Evolutionary conservation across 1,140 invertebrate genomes (phyloP).

Genomic region (Diabrotica undecimpunctata): DNA sequence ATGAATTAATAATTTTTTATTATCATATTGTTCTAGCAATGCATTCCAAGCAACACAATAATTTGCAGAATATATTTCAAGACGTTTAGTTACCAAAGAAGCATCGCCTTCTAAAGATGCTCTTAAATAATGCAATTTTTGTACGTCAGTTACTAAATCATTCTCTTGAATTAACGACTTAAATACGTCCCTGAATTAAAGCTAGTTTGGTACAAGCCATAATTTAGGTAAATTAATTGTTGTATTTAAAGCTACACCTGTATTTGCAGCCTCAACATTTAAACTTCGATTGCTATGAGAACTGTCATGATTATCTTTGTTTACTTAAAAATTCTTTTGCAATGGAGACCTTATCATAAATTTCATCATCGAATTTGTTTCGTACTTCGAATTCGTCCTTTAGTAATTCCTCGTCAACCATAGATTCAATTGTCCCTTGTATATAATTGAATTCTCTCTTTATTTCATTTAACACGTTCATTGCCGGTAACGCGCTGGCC

Average conservation of each 20-base stretch:
- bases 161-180: conserved; percentile 20
- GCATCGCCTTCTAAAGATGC: conserved; percentile 20
- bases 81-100: conserved; percentile 7
- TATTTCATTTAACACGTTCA: background rate
- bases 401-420: background rate
- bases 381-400: conserved; percentile 6
- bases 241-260: conserved; percentile 1
- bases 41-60: conserved; percentile 21
- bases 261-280: conserved; percentile 9
- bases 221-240: conserved; percentile 16
- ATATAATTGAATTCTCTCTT: conserved; percentile 13
- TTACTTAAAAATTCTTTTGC: conserved; percentile 16
- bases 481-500: too few species aligned
- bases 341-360: conserved; percentile 6
- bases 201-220: conserved; percentile 12
- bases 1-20: conserved; percentile 19
- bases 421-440: conserved; percentile 12
- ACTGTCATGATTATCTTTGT: conserved; percentile 6
- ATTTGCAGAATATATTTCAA: conserved; percentile 22
- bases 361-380: conserved; percentile 12
- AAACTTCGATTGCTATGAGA: conserved; percentile 5
- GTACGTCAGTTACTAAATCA: conserved; percentile 2
- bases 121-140: conserved; percentile 23
- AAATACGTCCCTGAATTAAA: conserved; percentile 19
- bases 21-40: conserved; percentile 24